Base-by-base conservation (phyloP, 2,888 invertebrate genomes). In the Cryptus armator region DNA sequence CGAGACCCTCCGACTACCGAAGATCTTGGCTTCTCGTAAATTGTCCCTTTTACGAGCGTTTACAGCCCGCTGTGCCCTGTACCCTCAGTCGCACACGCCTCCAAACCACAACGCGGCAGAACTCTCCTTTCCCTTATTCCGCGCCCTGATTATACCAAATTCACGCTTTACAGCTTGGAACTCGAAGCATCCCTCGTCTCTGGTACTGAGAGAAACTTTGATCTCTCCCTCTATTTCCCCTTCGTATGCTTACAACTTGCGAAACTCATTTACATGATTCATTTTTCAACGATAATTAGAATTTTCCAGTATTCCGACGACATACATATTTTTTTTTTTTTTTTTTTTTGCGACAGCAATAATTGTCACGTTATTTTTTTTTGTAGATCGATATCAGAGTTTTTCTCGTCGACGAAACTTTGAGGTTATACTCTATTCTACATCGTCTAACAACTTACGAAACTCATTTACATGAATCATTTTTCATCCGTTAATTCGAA, bases 1-100 rank as follows among this genome's bases (percentile, higher is more conserved):
- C 3, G 44, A 66, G 16, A 32, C 56, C n/a, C 19, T n/a, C 24
- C n/a, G 19, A 12, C 16, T 44, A 64, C 59, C 44, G 79, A 71
- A 56, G 29, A 64, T 64, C 64, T 48, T 43, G 46, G 46, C 56
- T 62, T 67, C 24, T 67, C 79, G 77, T 75, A 71, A 82, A 75
- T 82, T 82, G 32, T 66, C 46, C 51, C 44, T 75, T 82, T 85
- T 82, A 85, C 82, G 82, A 85, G 82, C 48, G 46, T 71, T 76
- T 56, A 53, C 70, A 64, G 19, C 51, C 43, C 62, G 29, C 29
- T 24, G 59, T 48, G 67, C 51, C 44, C 51, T 46, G 7, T 32
- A 43, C n/a, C 14, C 44, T 9, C 9, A 43, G n/a, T 24, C 24
- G 24, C 24, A 24, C 1, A n/a, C 12, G 12, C 16, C 48, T 75